A percentile compares a stretch with the other conserved stretches of the same genome.
Evolutionary conservation across 1,140 invertebrate genomes (phyloP).

Genomic region (Nebria ingens): DNA sequence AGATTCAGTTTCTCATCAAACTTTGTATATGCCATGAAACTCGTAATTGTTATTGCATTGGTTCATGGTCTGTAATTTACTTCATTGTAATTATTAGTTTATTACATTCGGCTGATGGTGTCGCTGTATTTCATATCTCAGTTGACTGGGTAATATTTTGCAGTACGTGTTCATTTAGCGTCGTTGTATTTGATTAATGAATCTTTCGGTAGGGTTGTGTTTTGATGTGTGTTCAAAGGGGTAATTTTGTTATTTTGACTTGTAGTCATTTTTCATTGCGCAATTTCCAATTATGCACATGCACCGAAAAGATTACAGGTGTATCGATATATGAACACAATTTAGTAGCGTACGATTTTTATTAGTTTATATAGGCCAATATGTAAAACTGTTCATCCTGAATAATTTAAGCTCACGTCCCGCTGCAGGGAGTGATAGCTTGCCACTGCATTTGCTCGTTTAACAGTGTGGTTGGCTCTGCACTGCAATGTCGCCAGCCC

Average conservation of each 20-base stretch:
- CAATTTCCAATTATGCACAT: conserved; percentile 8
- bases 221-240: conserved; percentile 5
- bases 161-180: conserved; percentile 3
- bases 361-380: no score
- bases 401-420: background rate
- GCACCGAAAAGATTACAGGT: background rate
- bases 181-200: conserved; percentile 5
- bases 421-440: background rate
- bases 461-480: no score
- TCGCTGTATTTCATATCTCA: background rate
- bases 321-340: no score
- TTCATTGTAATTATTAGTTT: background rate
- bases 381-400: background rate
- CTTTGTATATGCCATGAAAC: background rate
- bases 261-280: conserved; percentile 8
- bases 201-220: background rate
- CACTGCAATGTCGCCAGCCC: background rate
- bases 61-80: background rate
- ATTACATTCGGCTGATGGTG: background rate
- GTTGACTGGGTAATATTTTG: background rate
- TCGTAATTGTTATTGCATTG: background rate
- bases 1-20: background rate
- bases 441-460: no score
- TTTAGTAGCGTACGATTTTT: no score
- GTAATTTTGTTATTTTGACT: conserved; percentile 8